Base-by-base conservation (phyloP, 2,113 vertebrate species). In the Origma solitaria region DNA sequence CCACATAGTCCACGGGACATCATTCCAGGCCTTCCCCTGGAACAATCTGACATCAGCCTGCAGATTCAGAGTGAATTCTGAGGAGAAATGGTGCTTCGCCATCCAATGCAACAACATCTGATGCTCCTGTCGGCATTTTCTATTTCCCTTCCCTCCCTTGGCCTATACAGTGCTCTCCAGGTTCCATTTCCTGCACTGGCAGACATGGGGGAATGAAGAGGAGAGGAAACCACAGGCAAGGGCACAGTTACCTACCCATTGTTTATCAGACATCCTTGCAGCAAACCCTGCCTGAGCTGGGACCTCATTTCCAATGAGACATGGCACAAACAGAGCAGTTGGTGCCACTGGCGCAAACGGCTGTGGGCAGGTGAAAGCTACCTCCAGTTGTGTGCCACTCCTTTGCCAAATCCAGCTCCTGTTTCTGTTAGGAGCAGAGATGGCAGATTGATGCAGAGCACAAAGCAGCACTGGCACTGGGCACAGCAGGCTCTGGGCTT, bases 1-100 rank as follows among this genome's bases (percentile, higher is more conserved):
- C 31, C 70, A 44, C 6, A 2, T 37, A 40, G 42, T 27, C 50
- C 70, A 31, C n/a, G n/a, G 71, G 38, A 82, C 66, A 28, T 18
- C 0, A 0, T 21, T 33, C 42, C 82, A 85, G 66, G 49, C 35
- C 33, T 68, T 57, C 23, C 64, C 40, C 68, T 21, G 16, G 40
- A 86, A 64, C 2, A 16, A 31, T 31, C 2, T 0, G 0, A 13
- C 0, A 0, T 61, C 65, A 58, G 79, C 45, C 58, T 73, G 58
- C 6, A 45, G 54, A 31, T 49, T 66, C 82, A 33, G 64, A 66
- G 65, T 5, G 38, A 40, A 28, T 54, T 50, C 38, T 50, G 65
- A 51, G 61, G 69, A 45, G 3, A 40, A 56, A 79, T 18, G 69
- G n/a, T 71, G 70, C 61, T 82, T 35, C 18, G 6, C 51, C 2